Evolutionary conservation across 2,797 vertebrate genomes (phyloP), one percentile per base, ranked within the genome.

Genomic region (Odontamblyopus lacepedii): DNA sequence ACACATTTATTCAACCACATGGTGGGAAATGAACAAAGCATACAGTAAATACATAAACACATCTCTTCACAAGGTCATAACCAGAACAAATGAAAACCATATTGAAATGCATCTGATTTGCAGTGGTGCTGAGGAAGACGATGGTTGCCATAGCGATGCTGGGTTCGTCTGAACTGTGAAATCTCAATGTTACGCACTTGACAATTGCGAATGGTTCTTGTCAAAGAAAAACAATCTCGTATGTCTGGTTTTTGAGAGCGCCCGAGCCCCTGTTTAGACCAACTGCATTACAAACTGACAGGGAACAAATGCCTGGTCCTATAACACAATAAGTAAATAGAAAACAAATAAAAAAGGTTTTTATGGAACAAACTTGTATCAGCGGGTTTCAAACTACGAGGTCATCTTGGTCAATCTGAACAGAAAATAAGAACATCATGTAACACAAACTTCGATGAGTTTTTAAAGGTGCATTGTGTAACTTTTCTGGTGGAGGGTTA

Each of bases 171-270:
- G n/a, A 63, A 63, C 35, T 63, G 62, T 44, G 62, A 63, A 63
- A 63, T 63, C 35, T 63, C 62, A 63, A 63, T 63, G 62, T 63
- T 63, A 63, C 29, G 19, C 62, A 41, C 32, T 63, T 63, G 59
- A 29, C 62, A 44, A 63, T 63, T 13, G 62, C 41, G 35, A 63
- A 44, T 12, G 62, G 62, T 44, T 35, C 19, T 41, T 63, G 62
- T 63, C 62, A 63, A 63, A 41, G 32, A 63, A 44, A 63, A 63
- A 63, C 62, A 63, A 63, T 63, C 62, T 63, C 18, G 18, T 44
- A 38, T 44, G 35, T 44, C n/a, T 23, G n/a, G 2, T 41, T 19
- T 32, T 15, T 26, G n/a, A 63, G 18, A 23, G 35, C 3, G 62
- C 19, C 41, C 19, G 15, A 23, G 62, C 35, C 32, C 35, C 62